Evolutionary conservation across 1,140 invertebrate genomes (phyloP), one percentile per base, ranked within the genome.

Genomic region (Dinoponera quadriceps): DNA sequence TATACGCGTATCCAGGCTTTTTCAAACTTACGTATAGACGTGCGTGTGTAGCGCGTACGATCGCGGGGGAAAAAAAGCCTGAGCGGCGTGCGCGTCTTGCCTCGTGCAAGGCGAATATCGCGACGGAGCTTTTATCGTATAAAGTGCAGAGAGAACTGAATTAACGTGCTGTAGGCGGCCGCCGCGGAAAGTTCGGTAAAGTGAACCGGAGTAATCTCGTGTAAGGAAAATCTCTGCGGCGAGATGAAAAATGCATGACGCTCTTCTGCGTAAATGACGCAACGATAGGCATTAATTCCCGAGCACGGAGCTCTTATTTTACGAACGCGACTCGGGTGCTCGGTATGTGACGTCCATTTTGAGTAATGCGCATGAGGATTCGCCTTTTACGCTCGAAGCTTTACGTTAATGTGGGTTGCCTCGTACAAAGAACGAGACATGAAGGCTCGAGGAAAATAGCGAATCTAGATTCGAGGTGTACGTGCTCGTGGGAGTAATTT

Each of bases 131-230:
- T 80, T 80, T 80, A 80, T 80, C 75, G 63, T 57, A 80, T 80
- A 80, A 80, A 80, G 75, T 80, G 75, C 75, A 29, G 75, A 80
- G 75, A 80, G 75, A 80, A 80, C 75, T 69, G 75, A 80, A 80
- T 80, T 80, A 80, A 80, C 75, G 75, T 57, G 51, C 65, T 69
- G 33, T 68, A 80, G 75, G 16, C 63, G 51, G 38, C 75, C 51
- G 48, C 62, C 60, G 73, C 48, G 51, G 33, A 69, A 69, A 80
- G 75, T 80, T 80, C 63, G 75, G 75, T 80, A 69, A 80, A 80
- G 75, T 69, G 75, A 78, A 78, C 63, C 48, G 65, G 33, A 80
- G 75, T 80, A 80, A 80, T 80, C 75, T 80, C 75, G 75, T 80
- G 65, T 80, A 80, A 80, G 75, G 63, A 80, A 80, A 80, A 68